Evolutionary conservation across 2,888 invertebrate genomes (phyloP).

Genomic region (Tromatobia lineatoria): DNA sequence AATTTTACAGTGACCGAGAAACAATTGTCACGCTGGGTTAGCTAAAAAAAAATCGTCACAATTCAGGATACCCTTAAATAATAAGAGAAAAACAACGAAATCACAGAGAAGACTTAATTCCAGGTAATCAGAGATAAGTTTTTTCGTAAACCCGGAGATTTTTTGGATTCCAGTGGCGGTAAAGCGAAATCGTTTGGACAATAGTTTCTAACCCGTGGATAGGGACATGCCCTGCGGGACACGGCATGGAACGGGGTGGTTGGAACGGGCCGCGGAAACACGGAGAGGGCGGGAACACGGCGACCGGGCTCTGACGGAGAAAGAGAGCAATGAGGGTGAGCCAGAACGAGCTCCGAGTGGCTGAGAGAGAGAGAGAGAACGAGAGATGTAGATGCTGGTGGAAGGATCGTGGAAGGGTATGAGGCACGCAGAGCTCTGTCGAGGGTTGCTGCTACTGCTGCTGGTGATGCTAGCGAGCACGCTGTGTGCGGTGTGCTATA

Average conservation of each 20-base stretch:
- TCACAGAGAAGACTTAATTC: neutral
- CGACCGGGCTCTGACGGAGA: constrained; percentile 69
- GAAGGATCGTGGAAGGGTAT: constrained; percentile 40
- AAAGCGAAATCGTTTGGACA: constrained; percentile 74
- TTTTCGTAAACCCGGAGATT: neutral
- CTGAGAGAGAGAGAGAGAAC: constrained; percentile 14
- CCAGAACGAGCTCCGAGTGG: constrained; percentile 30
- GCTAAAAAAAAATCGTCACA: constrained; percentile 72
- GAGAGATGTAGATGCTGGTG: constrained; percentile 51
- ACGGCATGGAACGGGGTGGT: constrained; percentile 84
- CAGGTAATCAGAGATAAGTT: constrained; percentile 74
- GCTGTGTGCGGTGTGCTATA: constrained; percentile 60
- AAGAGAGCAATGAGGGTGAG: constrained; percentile 60
- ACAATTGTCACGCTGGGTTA: constrained; percentile 79
- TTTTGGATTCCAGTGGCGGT: neutral
- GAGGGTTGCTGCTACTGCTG: constrained; percentile 4
- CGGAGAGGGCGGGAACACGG: constrained; percentile 84
- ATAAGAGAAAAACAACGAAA: constrained; percentile 8
- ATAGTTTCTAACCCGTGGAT: constrained; percentile 72
- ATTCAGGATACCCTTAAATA: constrained; percentile 42
- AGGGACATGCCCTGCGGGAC: constrained; percentile 85
- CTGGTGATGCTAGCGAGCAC: constrained; percentile 68
- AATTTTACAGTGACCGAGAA: constrained; percentile 79
- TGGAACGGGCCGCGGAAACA: constrained; percentile 85
- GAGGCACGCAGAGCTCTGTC: constrained; percentile 56